Evolutionary conservation across 2,113 vertebrate genomes (phyloP).

Genomic region (Porphyrio hochstetteri): DNA sequence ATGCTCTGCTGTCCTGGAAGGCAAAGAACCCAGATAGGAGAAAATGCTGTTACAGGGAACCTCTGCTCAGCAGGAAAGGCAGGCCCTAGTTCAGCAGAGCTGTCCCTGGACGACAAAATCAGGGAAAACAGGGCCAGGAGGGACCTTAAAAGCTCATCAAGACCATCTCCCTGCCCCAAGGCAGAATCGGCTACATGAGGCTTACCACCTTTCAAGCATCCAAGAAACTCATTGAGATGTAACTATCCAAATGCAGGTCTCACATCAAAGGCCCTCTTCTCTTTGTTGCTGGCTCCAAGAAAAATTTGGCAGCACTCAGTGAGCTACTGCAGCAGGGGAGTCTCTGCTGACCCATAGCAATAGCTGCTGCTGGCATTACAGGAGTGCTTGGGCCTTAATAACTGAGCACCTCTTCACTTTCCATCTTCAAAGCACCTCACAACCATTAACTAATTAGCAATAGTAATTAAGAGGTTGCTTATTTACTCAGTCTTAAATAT

Average conservation of each 20-base stretch:
- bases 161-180: neutral
- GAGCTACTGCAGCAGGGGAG: neutral
- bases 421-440: constrained; percentile 38
- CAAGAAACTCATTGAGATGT: neutral
- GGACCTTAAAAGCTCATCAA: neutral
- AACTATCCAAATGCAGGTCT: neutral
- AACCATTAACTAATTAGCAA: constrained; percentile 39
- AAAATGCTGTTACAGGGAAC: neutral
- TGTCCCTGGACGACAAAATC: neutral
- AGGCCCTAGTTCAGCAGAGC: neutral
- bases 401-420: neutral
- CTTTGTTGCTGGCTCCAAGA: neutral
- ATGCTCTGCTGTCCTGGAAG: rapidly evolving
- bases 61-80: neutral
- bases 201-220: neutral
- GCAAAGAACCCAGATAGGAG: neutral
- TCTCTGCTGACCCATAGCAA: neutral
- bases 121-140: neutral
- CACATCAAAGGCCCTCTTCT: neutral
- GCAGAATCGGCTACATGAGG: neutral
- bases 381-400: neutral
- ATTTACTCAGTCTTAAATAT: neutral
- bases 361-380: neutral
- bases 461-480: neutral
- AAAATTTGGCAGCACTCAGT: rapidly evolving